Base-by-base conservation (phyloP, 2,113 vertebrate genomes). In the Climacteris rufus region DNA sequence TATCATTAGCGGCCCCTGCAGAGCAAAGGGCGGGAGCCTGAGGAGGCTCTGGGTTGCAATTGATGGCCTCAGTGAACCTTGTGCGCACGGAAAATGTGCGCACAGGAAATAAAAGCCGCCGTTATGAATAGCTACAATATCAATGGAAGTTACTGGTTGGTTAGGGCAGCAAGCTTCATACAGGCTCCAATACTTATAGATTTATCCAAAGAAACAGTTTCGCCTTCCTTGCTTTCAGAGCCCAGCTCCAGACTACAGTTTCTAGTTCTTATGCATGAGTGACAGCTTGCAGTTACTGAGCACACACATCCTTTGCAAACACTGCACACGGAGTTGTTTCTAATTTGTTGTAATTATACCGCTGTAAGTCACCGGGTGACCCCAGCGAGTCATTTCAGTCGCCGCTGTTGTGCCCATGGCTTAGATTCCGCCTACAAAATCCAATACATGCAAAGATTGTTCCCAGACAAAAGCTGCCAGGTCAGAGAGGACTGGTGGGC, bases 241-340 rank as follows among this genome's bases (percentile, higher is more conserved):
- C 44, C 44, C 61, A 35, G 44, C 53, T 59, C 17, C 33, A 50
- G 52, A 11, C 17, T 12, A 6, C 18, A 33, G 37, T 37, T 22
- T 10, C 25, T 15, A 3, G 33, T 33, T 59, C 17, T 53, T 10
- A 0, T 19, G 31, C 53, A 10, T 2, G 17, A 2, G 39, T 33
- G 45, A 12, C 37, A 37, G 31, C 39, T 52, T 11, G 83, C 63
- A 44, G 45, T 2, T 2, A 0, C 33, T 4, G 53, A 52, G 53
- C 44, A 27, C 25, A 1, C 16, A 6, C 0, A 8, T 31, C 61
- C 7, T 28, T 1, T 3, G 52, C 35, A 7, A 16, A 14, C 3
- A 6, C 40, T 6, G 49, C 42, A 0, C 19, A 3, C 0, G 37
- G 44, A 44, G 33, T 77, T 21, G 2, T 28, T 37, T 10, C 39